Evolutionary conservation across 2,888 invertebrate species (phyloP), one percentile per base, ranked within the genome.

Genomic region (Amphimallon solstitiale): DNA sequence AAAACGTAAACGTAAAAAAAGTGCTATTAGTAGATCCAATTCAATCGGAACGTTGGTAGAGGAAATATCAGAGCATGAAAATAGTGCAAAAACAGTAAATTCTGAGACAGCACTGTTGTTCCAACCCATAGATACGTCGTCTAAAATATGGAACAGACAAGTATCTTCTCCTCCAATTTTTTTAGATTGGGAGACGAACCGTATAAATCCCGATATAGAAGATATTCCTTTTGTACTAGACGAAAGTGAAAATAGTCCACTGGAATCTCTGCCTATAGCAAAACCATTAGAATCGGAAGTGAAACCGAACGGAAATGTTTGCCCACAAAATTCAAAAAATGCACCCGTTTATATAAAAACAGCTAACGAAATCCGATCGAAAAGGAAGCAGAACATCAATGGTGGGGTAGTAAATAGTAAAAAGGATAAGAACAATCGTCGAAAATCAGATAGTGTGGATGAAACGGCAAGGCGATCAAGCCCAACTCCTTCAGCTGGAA

Each of bases 311-410:
- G 71, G 74, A 52, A 65, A 74, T 40, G 9, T 64, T 66, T 23
- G 54, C 5, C 1, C 29, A 14, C 19, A 73, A 6, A 68, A 73
- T 60, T 21, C 68, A 48, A 67, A 72, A 66, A 61, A 71, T 52
- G 64, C 74, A 46, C 73, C 84, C 0, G 77, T 79, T 10, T 84
- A 82, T 67, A 80, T 85, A 74, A 82, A 81, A 70, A 84, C 85
- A 5, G 84, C 85, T 0, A 68, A 81, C 0, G 81, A 80, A 29
- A 73, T 80, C 2, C 77, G 85, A 63, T 79, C 75, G 43, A 81
- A 81, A 73, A 75, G 82, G 63, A 56, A 75, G 48, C 70, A 73
- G 19, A 74, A 71, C 23, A 71, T 71, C 17, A 74, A 71, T 54
- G 68, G 65, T 60, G 15, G 61, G 52, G 19, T 56, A 38, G 60